These are phyloP conservation scores for Abramis brama DNA, from an alignment of 2,113 vertebrate genomes.

Conservation along the genomic window DNA sequence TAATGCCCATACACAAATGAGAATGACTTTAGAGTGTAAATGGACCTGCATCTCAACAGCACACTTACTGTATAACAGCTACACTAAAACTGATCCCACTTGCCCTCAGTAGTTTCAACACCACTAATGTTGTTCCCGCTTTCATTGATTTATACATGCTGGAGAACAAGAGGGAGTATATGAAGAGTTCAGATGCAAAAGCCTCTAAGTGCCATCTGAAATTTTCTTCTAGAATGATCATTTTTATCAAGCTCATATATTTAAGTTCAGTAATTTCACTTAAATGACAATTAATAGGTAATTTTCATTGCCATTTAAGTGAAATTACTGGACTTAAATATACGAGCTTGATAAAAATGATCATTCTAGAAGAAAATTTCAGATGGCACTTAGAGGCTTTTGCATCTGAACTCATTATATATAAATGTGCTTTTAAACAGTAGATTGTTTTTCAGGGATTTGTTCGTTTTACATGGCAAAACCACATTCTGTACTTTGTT, in stretches of 20 bases:
- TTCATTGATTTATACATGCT: constrained; percentile 35
- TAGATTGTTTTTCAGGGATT: background rate
- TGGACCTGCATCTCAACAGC: constrained; percentile 11
- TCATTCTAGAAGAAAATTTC: too few species aligned
- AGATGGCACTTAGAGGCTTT: too few species aligned
- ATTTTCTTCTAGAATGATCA: too few species aligned
- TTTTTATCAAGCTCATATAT: too few species aligned
- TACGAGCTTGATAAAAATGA: too few species aligned
- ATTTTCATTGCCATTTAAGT: too few species aligned
- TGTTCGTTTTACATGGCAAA: background rate
- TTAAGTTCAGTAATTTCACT: too few species aligned
- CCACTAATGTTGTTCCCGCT: background rate
- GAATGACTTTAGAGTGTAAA: background rate
- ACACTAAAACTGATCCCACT: constrained; percentile 13
- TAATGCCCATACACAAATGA: background rate
- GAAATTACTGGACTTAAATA: too few species aligned
- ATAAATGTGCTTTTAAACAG: background rate
- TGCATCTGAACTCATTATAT: too few species aligned
- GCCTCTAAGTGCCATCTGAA: too few species aligned
- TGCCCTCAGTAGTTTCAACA: constrained; percentile 24
- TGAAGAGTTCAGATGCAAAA: too few species aligned
- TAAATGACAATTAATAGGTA: too few species aligned
- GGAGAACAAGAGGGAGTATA: background rate
- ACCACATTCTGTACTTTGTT: background rate
- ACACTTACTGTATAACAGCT: background rate